These are phyloP conservation scores for Coelopa frigida DNA, from an alignment of 1,140 invertebrate species.

Conservation along the genomic window DNA sequence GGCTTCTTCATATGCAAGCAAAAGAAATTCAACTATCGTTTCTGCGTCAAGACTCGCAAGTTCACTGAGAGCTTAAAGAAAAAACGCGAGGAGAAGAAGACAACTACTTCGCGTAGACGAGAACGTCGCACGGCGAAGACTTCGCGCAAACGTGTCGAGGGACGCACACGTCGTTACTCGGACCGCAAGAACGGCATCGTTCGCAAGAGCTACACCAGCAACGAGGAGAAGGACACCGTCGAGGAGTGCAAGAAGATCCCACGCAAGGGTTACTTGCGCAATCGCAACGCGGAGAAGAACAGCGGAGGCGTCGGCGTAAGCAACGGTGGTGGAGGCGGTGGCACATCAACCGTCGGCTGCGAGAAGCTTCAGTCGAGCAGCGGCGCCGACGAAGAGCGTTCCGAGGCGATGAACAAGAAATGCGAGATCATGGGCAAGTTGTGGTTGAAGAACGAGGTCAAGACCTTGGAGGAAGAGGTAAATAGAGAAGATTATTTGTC, in stretches of 20 bases:
- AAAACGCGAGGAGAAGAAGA: constrained; percentile 52
- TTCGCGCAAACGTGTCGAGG: constrained; percentile 43
- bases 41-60: constrained; percentile 44
- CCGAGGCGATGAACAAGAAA: constrained; percentile 48
- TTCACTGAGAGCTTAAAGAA: constrained; percentile 56
- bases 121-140: constrained; percentile 37
- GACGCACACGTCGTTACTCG: constrained; percentile 45
- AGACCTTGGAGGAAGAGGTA: constrained; percentile 53
- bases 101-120: constrained; percentile 30
- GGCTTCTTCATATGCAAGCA: constrained; percentile 49
- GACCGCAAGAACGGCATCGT: constrained; percentile 41
- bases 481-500: not conserved
- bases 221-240: constrained; percentile 41
- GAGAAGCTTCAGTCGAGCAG: constrained; percentile 41
- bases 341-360: constrained; percentile 36
- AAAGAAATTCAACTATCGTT: constrained; percentile 43
- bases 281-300: constrained; percentile 38
- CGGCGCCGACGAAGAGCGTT: constrained; percentile 40
- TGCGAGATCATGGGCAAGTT: constrained; percentile 61
- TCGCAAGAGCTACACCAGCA: constrained; percentile 41
- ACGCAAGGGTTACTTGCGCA: constrained; percentile 40
- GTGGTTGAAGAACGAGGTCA: constrained; percentile 67
- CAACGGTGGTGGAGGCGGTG: constrained; percentile 29
- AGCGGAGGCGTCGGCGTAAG: constrained; percentile 15
- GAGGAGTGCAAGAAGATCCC: constrained; percentile 38